Evolutionary conservation across 2,888 invertebrate species (phyloP), one percentile per base, ranked within the genome.

Genomic region (Mesorhabditis spiculigera): DNA sequence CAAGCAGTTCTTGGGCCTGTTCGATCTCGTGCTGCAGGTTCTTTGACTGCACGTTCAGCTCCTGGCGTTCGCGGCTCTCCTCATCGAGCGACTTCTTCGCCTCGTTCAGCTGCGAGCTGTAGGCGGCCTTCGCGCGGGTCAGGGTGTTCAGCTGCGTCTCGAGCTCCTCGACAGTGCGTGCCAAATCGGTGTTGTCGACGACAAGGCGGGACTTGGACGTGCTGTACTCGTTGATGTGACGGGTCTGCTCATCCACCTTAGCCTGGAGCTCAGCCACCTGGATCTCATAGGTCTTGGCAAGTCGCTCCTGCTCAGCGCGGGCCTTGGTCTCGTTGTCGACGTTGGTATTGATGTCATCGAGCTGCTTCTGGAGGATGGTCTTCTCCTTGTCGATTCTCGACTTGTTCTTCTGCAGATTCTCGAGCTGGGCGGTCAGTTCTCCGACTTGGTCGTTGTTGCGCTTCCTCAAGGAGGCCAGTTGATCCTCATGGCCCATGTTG

Each of bases 381-480:
- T 80, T 81, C 69, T 83, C 78, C 73, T 78, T 78, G 70, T 78
- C 78, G 62, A 78, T 70, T 66, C 73, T 78, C 87, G 94, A 93
- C 91, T 97, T 98, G 88, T 94, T 91, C 89, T 98, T 98, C 91
- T 96, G 96, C 88, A 98, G 92, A 88, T 95, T 94, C 90, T 99
- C 98, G 88, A 98, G 93, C 89, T 97, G 96, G 90, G 98, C 97
- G 85, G 95, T 94, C 93, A 99, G 94, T 89, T 98, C 98, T 86
- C 93, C 92, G 86, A 96, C 94, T 87, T 95, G 93, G 89, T 98
- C 98, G 89, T 97, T 96, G 91, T 97, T 95, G 91, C 98, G 98
- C 92, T 98, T 98, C 89, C 97, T 93, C 87, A 98, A 91, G 88
- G 93, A 93, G 86, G 94, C 93, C 87, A 97, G 91, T 84, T 95